phyloP scores from a whole-genome alignment of 1,140 invertebrate species.

The Aphaenogaster rudis region DNA sequence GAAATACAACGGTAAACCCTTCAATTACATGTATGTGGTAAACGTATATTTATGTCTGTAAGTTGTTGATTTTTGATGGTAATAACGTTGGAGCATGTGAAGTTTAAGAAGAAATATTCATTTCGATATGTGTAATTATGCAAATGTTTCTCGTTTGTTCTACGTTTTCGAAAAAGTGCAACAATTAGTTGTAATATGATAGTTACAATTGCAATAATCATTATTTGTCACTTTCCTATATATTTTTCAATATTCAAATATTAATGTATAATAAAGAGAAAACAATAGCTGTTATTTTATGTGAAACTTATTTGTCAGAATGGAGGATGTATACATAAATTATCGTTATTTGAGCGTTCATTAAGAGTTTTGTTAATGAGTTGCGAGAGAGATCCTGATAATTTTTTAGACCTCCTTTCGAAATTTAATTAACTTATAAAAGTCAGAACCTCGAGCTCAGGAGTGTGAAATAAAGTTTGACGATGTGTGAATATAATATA shows the following conservation, averaged over 20 bases:
- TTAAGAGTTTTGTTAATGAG: not conserved
- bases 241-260: not conserved
- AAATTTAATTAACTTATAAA: not conserved
- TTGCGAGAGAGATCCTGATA: not conserved
- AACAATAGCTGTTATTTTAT: not conserved
- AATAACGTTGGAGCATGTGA: not conserved
- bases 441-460: not conserved
- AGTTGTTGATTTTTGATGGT: not conserved
- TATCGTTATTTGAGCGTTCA: not conserved
- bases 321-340: not conserved
- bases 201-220: not conserved
- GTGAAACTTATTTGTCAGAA: not conserved
- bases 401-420: not conserved
- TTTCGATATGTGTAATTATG: not conserved
- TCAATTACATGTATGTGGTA: constrained; percentile 4
- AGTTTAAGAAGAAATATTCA: not conserved
- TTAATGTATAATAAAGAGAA: not conserved
- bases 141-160: not conserved
- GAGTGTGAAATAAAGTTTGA: not conserved
- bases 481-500: not conserved
- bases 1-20: constrained; percentile 6
- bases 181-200: not conserved
- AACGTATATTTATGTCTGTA: not conserved
- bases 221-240: not conserved
- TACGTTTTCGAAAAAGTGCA: not conserved